Evolutionary conservation across 2,797 vertebrate species (phyloP), one percentile per base, ranked within the genome.

Genomic region (Ateles fusciceps): DNA sequence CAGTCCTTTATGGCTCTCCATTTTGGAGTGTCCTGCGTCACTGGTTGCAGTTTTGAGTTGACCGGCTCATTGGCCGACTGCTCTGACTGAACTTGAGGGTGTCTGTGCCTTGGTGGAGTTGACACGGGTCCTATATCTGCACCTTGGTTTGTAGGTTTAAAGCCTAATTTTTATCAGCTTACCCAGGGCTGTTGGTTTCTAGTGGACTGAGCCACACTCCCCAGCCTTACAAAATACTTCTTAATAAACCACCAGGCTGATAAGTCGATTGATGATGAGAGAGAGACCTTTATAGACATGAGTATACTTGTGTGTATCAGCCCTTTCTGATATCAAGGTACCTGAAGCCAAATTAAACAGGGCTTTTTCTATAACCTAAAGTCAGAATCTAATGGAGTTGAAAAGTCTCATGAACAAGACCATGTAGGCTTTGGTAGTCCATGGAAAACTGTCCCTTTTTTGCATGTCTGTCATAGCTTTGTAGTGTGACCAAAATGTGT

Each of bases 341-440:
- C 36, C 64, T 90, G 26, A 90, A 93, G n/a, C 52, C 76, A 96
- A 86, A 79, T 75, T 85, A 91, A 93, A 42, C 19, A 57, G 36
- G 13, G 33, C 36, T 95, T 89, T 22, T 85, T 85, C 89, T n/a
- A 50, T 55, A 95, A 76, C 42, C 74, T 81, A 59, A 74, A 83
- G 79, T 78, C 15, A 83, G 39, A 94, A 59, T 12, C n/a, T 86
- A 68, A 57, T 30, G 55, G 46, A 81, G 30, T 52, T 46, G 57
- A 89, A 92, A 21, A 50, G 44, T 91, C 68, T 93, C 19, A 44
- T 42, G 57, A 85, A 50, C 85, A 52, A 88, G 26, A 87, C 19
- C 42, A 9, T 42, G 36, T 72, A 88, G 44, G 50, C 57, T 50
- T 46, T 93, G 46, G 28, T 75, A 93, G 46, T 36, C 46, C 28